Evolutionary conservation across 2,888 invertebrate species (phyloP).

Genomic region (Aphelenchoides bicaudatus): DNA sequence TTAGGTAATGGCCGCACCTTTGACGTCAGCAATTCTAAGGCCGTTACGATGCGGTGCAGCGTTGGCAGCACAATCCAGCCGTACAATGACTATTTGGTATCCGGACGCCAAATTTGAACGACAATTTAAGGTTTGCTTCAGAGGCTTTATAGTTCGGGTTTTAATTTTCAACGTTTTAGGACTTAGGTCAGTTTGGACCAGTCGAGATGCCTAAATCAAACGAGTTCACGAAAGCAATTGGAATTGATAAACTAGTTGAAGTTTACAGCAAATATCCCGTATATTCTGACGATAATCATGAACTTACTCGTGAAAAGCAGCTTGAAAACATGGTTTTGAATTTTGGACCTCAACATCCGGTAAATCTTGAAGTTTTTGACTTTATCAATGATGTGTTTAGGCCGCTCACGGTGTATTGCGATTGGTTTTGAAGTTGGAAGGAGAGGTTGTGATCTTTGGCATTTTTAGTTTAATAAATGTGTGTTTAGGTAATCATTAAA

Average conservation of each 20-base stretch:
- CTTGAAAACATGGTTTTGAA: conserved; percentile 81
- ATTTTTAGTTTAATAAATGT: background rate
- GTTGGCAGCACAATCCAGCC: background rate
- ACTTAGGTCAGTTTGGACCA: background rate
- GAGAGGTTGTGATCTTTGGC: conserved; percentile 67
- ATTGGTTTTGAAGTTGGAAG: conserved; percentile 78
- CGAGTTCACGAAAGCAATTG: conserved; percentile 7
- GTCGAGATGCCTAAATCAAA: conserved; percentile 15
- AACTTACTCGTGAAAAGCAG: conserved; percentile 69
- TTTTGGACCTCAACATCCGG: conserved; percentile 90
- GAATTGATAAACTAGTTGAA: conserved; percentile 14
- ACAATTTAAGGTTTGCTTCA: conserved; percentile 48
- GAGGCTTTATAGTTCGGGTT: background rate
- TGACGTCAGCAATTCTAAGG: conserved; percentile 5
- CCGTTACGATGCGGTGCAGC: conserved; percentile 5
- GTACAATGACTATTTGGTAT: conserved; percentile 41
- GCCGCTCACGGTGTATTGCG: conserved; percentile 88
- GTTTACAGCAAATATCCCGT: conserved; percentile 36
- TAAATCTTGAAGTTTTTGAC: too few relatives aligned
- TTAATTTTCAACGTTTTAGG: conserved; percentile 12
- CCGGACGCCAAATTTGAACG: conserved; percentile 59
- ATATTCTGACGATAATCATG: conserved; percentile 40
- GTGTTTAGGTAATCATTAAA: conserved; percentile 72
- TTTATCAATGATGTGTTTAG: too few relatives aligned
- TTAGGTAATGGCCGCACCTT: conserved; percentile 19